Base-by-base conservation (phyloP, 2,113 vertebrate species). In the Platysteira castanea region DNA sequence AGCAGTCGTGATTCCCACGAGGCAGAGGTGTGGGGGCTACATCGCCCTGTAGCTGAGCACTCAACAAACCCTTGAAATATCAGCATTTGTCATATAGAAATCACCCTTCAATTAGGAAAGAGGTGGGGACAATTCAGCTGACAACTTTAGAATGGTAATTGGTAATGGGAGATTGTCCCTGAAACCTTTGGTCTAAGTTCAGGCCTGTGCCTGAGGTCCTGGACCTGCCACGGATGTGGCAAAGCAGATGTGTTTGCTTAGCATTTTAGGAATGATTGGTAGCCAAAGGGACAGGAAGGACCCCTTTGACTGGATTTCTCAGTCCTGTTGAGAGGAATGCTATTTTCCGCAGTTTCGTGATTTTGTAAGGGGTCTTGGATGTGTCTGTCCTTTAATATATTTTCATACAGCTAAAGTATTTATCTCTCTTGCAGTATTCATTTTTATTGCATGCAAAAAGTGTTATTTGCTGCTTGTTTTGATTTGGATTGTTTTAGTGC, bases 391-490 rank as follows among this genome's bases (percentile, higher is more conserved):
- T 80, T 84, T 61, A 1, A 0, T 50, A 4, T 67, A 11, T 78
- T 84, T 90, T 78, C 56, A 15, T 81, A 19, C 10, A 65, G 23
- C 33, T 91, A 37, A 91, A 82, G 54, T 82, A 65, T 53, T 89
- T 73, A 57, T 65, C 41, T 9, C 69, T 75, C 35, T 91, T 82
- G 54, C 52, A 30, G 17, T 69, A 50, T 84, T 95, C 5, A n/a
- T 84, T 89, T 94, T 82, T 89, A 91, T 80, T 97, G 94, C 97
- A 95, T 93, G 94, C 71, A 91, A 83, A 84, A 95, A 95, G 84
- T 89, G 76, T 94, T 86, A 76, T 56, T 95, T 95, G 61, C 84
- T 83, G 74, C 91, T 91, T 93, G 59, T 95, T 92, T 94, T 96
- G 31, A 76, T 90, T 92, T 89, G 49, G 9, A 59, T 93, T 93